phyloP scores from a whole-genome alignment of 2,113 vertebrate genomes.

The Ctenomys sociabilis region DNA sequence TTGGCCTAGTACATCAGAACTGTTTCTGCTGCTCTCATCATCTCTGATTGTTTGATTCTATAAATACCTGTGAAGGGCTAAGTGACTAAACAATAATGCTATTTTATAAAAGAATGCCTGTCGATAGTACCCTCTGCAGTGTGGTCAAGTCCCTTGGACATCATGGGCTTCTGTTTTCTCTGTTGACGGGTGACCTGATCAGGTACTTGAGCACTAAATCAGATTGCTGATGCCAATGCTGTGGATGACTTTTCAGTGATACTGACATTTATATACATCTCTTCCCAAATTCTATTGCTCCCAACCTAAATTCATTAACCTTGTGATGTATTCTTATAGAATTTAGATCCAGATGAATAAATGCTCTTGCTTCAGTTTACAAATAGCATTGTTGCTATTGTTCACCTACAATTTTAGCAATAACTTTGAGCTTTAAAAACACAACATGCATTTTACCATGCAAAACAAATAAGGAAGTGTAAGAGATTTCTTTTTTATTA shows the following conservation, averaged over 20 bases:
- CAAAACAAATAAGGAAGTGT: not conserved
- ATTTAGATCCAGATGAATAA: not conserved
- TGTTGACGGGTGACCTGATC: not conserved
- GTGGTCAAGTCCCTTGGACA: not conserved
- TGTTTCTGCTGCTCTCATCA: not conserved
- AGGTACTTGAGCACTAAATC: not conserved
- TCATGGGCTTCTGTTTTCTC: not conserved
- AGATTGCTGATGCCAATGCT: not conserved
- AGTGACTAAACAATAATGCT: not conserved
- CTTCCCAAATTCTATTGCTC: not conserved
- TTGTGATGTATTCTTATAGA: not conserved
- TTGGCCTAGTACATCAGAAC: not conserved
- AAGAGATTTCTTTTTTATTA: not conserved
- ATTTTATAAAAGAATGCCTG: not conserved
- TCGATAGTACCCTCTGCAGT: not conserved
- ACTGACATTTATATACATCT: not conserved
- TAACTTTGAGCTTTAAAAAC: constrained; percentile 32
- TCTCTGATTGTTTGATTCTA: not conserved
- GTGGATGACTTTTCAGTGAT: not conserved
- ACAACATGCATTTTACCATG: constrained; percentile 16
- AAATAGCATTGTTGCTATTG: not conserved
- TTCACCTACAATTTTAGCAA: constrained; percentile 51
- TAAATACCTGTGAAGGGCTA: not conserved
- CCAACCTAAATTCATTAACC: not conserved
- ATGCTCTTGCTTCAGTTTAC: not conserved